Conservation (phyloP, 2,113 vertebrate species). For the Piaya cayana region DNA sequence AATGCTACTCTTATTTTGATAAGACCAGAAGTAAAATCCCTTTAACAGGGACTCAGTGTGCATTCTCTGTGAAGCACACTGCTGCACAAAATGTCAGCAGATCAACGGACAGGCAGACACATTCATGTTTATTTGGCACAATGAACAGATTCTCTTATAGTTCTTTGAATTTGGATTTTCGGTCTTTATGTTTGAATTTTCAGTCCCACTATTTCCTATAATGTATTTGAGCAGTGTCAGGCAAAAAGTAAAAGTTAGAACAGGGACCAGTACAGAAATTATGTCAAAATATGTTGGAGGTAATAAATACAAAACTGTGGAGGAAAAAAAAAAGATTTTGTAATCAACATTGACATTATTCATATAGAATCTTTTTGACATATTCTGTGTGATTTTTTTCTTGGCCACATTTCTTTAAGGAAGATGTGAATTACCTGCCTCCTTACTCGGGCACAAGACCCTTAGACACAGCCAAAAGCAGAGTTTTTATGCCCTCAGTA, state of each 20-base stretch:
- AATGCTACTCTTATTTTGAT: constrained; percentile 3
- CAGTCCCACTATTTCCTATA: not conserved
- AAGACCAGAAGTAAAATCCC: not conserved
- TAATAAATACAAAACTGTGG: not conserved
- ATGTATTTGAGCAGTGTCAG: not conserved
- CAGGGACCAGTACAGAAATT: not conserved
- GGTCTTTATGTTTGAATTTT: not conserved
- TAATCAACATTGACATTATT: not conserved
- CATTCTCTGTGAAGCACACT: not conserved
- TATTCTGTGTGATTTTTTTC: not conserved
- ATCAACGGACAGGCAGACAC: not conserved
- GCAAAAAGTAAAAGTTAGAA: not conserved
- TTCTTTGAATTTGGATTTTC: not conserved
- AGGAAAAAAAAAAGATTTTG: not conserved
- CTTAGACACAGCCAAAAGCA: not conserved
- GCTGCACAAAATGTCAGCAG: not conserved
- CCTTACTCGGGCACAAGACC: not conserved
- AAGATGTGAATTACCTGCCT: not conserved
- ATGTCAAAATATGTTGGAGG: not conserved
- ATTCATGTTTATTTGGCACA: not conserved
- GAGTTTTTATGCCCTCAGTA: not conserved
- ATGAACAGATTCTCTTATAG: not conserved
- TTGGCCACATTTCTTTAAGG: not conserved
- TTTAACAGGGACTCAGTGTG: not conserved
- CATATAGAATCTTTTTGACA: not conserved